phyloP scores from a whole-genome alignment of 2,888 invertebrate species.

The Nemoura dubitans region DNA sequence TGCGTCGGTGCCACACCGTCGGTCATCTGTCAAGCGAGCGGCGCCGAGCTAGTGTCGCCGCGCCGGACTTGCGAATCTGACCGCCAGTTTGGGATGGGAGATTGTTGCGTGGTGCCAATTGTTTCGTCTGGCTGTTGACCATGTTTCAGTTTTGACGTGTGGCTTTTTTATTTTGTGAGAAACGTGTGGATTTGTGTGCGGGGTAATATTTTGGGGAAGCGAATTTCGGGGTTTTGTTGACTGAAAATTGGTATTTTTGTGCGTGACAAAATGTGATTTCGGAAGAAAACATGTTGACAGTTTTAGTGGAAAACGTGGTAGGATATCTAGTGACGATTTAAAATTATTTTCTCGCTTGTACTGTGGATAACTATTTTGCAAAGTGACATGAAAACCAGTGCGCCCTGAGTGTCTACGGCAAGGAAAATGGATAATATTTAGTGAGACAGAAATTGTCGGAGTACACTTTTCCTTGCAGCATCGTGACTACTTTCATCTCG shows the following conservation, averaged over 20 bases:
- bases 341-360: neutral
- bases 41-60: neutral
- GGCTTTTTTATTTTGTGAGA: neutral
- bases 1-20: slow-evolving; percentile 35
- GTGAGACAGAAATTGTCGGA: neutral
- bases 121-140: neutral
- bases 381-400: neutral
- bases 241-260: neutral
- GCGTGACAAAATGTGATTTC: neutral
- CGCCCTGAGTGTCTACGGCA: neutral
- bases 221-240: neutral
- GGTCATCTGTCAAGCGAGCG: slow-evolving; percentile 43
- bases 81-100: neutral
- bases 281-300: neutral
- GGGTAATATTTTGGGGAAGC: neutral
- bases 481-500: neutral
- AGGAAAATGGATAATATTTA: neutral
- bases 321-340: neutral
- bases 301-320: neutral
- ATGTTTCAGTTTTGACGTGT: neutral
- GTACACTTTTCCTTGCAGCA: neutral
- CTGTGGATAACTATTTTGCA: neutral
- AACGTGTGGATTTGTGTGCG: neutral
- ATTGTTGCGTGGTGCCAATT: neutral
- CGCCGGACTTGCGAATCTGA: neutral